These are phyloP conservation scores for Mormyrus lacerda DNA, from an alignment of 2,113 vertebrate species.

Conservation along the genomic window DNA sequence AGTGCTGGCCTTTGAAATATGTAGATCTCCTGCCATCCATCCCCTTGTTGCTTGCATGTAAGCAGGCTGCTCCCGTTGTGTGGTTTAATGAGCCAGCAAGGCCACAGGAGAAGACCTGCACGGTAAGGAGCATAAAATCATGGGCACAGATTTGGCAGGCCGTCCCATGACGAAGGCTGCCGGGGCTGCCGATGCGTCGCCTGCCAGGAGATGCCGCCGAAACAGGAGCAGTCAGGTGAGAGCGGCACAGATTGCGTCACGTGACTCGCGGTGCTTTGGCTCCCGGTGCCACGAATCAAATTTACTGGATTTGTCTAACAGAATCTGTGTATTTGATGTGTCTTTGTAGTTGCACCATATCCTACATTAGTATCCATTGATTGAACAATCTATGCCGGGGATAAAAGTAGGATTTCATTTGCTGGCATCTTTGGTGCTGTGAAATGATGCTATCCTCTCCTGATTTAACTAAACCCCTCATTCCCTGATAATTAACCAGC, in stretches of 20 bases:
- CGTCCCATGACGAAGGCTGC: background rate
- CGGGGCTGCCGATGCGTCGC: no score
- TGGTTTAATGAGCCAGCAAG: background rate
- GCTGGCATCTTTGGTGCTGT: slow-evolving; percentile 12
- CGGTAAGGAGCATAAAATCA: background rate
- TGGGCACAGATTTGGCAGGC: background rate
- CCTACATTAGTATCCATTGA: slow-evolving; percentile 21
- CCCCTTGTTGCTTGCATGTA: background rate
- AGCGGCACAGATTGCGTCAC: background rate
- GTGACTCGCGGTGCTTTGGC: background rate
- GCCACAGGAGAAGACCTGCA: no score
- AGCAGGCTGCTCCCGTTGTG: background rate
- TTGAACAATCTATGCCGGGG: slow-evolving; percentile 19
- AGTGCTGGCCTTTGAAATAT: background rate
- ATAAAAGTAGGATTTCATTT: slow-evolving; percentile 17
- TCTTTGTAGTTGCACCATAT: slow-evolving; percentile 5
- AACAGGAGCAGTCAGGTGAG: background rate
- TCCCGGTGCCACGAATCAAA: no score
- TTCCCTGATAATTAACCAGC: slow-evolving; percentile 32
- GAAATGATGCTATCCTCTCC: slow-evolving; percentile 23
- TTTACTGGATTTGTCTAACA: background rate
- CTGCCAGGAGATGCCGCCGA: background rate
- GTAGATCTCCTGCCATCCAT: background rate
- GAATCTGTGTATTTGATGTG: background rate
- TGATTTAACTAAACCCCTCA: slow-evolving; percentile 23